A percentile compares a stretch with the other conserved stretches of the same genome.
Evolutionary conservation across 2,113 vertebrate species (phyloP).

Genomic region (Calyptomena viridis): DNA sequence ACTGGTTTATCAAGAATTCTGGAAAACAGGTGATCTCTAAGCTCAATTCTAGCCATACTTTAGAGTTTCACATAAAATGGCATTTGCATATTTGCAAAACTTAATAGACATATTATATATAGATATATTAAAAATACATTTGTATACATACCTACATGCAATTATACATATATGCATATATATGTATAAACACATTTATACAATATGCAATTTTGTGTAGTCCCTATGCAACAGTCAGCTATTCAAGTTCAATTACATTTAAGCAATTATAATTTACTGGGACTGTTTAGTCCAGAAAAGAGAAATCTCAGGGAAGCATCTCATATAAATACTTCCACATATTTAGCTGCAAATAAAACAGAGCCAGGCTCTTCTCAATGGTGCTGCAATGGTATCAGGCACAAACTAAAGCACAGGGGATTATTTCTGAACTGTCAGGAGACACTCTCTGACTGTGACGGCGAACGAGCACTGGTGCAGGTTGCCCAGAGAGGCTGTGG

Average conservation of each 20-base stretch:
- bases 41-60: background rate
- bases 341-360: background rate
- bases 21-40: background rate
- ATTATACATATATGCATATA: background rate
- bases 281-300: background rate
- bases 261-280: background rate
- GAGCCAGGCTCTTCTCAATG: background rate
- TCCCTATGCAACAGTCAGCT: background rate
- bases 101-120: background rate
- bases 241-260: background rate
- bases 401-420: background rate
- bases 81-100: background rate
- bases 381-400: fast-evolving
- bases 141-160: background rate
- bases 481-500: background rate
- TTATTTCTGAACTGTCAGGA: background rate
- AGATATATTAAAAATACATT: background rate
- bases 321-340: background rate
- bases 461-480: background rate
- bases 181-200: background rate
- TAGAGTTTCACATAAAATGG: background rate
- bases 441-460: background rate
- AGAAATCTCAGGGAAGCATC: background rate
- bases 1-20: background rate
- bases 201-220: background rate